These are phyloP conservation scores for Piprites chloris DNA, from an alignment of 2,113 vertebrate genomes.

Conservation along the genomic window DNA sequence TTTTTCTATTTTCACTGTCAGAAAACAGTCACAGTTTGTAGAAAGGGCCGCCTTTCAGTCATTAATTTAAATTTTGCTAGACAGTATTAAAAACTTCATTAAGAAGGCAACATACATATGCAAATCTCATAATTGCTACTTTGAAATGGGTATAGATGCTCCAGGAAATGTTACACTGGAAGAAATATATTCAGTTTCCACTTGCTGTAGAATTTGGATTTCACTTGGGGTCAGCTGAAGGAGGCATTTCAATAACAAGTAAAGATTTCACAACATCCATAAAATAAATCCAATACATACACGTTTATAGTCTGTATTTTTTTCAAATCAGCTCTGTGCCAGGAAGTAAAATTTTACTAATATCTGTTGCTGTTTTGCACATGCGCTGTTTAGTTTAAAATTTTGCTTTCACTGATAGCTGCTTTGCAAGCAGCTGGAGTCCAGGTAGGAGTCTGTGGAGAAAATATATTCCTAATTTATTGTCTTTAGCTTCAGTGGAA, in stretches of 20 bases:
- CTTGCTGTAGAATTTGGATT: background rate
- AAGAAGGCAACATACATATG: background rate
- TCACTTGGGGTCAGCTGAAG: background rate
- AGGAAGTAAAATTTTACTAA: background rate
- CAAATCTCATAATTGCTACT: background rate
- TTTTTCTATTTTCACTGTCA: background rate
- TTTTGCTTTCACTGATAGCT: background rate
- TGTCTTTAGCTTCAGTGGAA: background rate
- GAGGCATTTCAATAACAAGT: background rate
- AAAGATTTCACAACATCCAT: background rate
- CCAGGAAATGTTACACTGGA: background rate
- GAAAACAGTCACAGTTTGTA: background rate
- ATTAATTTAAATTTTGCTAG: background rate
- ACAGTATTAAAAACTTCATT: background rate
- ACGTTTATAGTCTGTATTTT: background rate
- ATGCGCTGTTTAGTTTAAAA: background rate
- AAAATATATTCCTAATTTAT: constrained; percentile 8
- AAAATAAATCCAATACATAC: background rate
- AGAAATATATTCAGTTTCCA: background rate
- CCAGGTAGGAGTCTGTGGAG: background rate
- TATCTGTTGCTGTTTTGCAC: background rate
- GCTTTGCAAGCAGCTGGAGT: background rate
- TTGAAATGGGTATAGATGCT: background rate
- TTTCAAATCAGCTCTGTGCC: background rate
- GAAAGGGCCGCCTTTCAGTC: background rate